Base-by-base conservation (phyloP, 2,888 invertebrate genomes). In the Teleogryllus oceanicus region DNA sequence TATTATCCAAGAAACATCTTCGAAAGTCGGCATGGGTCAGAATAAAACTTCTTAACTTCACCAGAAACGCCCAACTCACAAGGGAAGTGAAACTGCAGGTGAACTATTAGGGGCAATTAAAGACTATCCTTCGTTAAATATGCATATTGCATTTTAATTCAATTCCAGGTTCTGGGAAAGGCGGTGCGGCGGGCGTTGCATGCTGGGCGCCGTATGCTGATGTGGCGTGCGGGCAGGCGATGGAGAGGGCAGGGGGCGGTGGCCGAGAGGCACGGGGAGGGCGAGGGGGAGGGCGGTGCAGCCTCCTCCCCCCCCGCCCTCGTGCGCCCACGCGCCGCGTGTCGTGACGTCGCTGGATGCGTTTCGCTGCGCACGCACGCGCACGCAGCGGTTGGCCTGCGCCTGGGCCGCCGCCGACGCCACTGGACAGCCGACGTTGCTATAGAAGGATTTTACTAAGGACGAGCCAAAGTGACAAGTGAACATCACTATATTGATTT, bases 81-180 rank as follows among this genome's bases (percentile, higher is more conserved):
- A n/a, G 62, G 62, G 62, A 62, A 62, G 62, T 18, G 62, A 62
- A 62, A 62, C 8, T 13, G 16, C 62, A n/a, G n/a, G 62, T n/a
- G 62, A 62, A 62, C 62, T n/a, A 62, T 62, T 62, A 62, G 62
- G 16, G 62, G 62, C 62, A 62, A 62, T 62, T 62, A 62, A 62
- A 13, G 62, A 62, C 16, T n/a, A 62, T 62, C 62, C n/a, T 62
- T n/a, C 62, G 16, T 62, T 62, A 62, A 62, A 62, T 62, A 62
- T 62, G 13, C 62, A 62, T 62, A 62, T 8, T 13, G 62, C 62
- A 62, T 62, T 62, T 62, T 13, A 62, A 62, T 62, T 62, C 62
- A 62, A n/a, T 13, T n/a, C 16, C 62, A 62, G 3, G 62, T n/a
- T 62, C 16, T n/a, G 62, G 62, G 62, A 62, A 62, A 62, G n/a